Base-by-base conservation (phyloP, 2,113 vertebrate genomes). In the Sciurus niger region DNA sequence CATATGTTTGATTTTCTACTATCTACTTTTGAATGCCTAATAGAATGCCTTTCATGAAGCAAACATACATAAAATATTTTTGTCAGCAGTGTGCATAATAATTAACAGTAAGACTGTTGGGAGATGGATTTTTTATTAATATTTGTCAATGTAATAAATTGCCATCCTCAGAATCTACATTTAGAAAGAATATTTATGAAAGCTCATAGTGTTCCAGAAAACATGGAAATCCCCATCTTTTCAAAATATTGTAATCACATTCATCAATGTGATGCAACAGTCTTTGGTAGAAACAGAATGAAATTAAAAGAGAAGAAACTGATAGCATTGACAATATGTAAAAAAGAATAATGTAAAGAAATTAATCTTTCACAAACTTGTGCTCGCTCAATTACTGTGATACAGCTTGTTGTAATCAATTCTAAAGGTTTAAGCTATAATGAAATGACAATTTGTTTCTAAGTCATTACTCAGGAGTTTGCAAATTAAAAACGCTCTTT, bases 361-460 rank as follows among this genome's bases (percentile, higher is more conserved):
- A 97, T 89, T 96, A 88, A 98, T 98, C 92, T 98, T 98, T 97
- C 74, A 20, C 92, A 89, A 97, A 93, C 90, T 94, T 97, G 43
- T 63, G 43, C 67, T 95, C 68, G 70, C 92, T 97, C 97, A 97
- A 83, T 98, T 98, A 97, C n/a, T 92, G 63, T 0, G 4, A 94
- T 90, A 84, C 55, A 84, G 97, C 88, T 88, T 77, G 24, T 73
- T 89, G 67, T 82, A 98, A 97, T 95, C 89, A 96, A 94, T 93
- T 97, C 86, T 83, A 98, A 97, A 98, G 95, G 95, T 98, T 98
- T 98, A 96, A 93, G 73, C 91, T 90, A 76, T 97, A 98, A 98
- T 97, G 95, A 98, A 97, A 98, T 97, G 94, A 98, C 98, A 98
- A 89, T 74, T 97, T 97, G 96, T 97, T 93, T 95, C 93, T 93